A percentile compares a stretch with the other conserved stretches of the same genome.
Conservation (phyloP, 2,888 invertebrate species). For the Byasa hedistus region DNA sequence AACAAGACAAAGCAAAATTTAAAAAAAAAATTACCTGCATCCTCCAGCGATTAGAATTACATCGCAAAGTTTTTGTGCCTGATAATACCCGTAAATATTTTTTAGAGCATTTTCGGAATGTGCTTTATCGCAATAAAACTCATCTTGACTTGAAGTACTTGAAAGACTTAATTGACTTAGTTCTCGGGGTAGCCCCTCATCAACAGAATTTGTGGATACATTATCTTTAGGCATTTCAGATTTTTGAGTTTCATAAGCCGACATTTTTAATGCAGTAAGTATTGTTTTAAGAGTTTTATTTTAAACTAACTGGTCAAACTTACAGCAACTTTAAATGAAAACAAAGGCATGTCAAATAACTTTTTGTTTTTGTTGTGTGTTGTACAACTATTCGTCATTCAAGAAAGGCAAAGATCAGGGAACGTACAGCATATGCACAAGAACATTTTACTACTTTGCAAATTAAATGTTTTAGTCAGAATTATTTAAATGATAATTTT, state of each 20-base stretch:
- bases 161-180: constrained; percentile 83
- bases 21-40: constrained; percentile 70
- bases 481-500: too few relatives aligned
- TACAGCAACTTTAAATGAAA: constrained; percentile 46
- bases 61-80: constrained; percentile 91
- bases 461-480: too few relatives aligned
- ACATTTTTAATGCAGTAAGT: constrained; percentile 51
- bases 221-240: constrained; percentile 68
- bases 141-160: constrained; percentile 86
- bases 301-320: constrained; percentile 32
- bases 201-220: constrained; percentile 73
- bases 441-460: too few relatives aligned
- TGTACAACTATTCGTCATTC: too few relatives aligned
- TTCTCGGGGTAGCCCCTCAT: constrained; percentile 83
- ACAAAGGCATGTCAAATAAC: constrained; percentile 48
- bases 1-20: constrained; percentile 16
- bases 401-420: too few relatives aligned
- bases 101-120: constrained; percentile 91
- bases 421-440: too few relatives aligned
- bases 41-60: constrained; percentile 91
- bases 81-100: constrained; percentile 90
- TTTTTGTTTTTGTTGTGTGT: neutral
- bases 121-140: constrained; percentile 86
- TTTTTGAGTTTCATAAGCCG: constrained; percentile 66
- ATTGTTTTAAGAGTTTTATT: constrained; percentile 22